phyloP scores from a whole-genome alignment of 2,888 invertebrate genomes.

The Hirtodrosophila duncani region DNA sequence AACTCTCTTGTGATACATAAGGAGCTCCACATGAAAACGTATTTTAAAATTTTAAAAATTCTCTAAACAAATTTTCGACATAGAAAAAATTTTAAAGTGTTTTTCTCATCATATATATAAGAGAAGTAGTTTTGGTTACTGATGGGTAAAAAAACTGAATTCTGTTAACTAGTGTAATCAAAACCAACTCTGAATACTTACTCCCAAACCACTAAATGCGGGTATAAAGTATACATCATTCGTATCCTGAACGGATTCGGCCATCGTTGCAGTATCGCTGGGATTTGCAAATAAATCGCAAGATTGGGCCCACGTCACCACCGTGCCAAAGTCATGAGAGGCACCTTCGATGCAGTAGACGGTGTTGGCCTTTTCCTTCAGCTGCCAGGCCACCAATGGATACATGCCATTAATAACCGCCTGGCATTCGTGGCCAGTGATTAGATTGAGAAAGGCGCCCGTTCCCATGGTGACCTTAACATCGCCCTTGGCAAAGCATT shows the following conservation, averaged over 20 bases:
- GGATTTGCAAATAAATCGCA: conserved; percentile 84
- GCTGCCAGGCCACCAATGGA: conserved; percentile 92
- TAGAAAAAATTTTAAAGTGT: too few relatives aligned
- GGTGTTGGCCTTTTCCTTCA: conserved; percentile 63
- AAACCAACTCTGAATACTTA: too few relatives aligned
- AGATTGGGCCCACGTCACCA: conserved; percentile 90
- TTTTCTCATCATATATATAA: too few relatives aligned
- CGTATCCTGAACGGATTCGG: conserved; percentile 83
- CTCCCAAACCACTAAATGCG: conserved; percentile 92
- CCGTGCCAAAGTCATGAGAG: conserved; percentile 91
- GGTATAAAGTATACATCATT: conserved; percentile 92
- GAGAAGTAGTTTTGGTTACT: too few relatives aligned
- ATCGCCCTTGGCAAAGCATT: conserved; percentile 87
- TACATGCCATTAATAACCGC: conserved; percentile 91
- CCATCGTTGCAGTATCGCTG: conserved; percentile 83
- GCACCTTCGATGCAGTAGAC: conserved; percentile 91
- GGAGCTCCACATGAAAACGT: too few relatives aligned
- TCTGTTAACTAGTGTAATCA: too few relatives aligned
- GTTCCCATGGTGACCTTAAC: conserved; percentile 95
- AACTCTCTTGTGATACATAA: too few relatives aligned
- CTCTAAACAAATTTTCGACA: too few relatives aligned
- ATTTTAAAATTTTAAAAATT: background rate
- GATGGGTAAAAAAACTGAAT: too few relatives aligned
- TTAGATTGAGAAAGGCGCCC: conserved; percentile 92
- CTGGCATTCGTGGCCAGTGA: conserved; percentile 87